Percentiles rank a stretch among this genome's conserved stretches.
phyloP scores from a whole-genome alignment of 2,113 vertebrate species.

The Galemys pyrenaicus region DNA sequence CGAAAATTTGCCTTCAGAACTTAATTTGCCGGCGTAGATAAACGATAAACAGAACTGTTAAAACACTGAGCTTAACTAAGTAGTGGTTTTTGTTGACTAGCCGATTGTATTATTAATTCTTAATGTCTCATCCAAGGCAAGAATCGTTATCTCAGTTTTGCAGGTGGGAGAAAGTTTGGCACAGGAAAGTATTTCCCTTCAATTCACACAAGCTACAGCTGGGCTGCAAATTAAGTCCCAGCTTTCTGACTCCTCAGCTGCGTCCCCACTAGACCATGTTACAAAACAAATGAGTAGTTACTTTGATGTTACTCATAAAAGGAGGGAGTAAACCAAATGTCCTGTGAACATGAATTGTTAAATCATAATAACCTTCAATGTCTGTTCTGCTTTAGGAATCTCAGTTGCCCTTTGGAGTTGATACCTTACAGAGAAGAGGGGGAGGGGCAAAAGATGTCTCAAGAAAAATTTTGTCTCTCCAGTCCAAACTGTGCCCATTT shows the following conservation, averaged over 20 bases:
- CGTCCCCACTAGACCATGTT: conserved; percentile 11
- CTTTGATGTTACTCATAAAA: conserved; percentile 73
- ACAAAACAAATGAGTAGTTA: conserved; percentile 68
- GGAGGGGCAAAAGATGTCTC: background rate
- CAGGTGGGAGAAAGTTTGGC: conserved; percentile 59
- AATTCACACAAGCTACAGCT: background rate
- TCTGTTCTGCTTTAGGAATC: conserved; percentile 14
- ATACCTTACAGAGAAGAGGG: background rate
- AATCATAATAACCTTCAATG: conserved; percentile 44
- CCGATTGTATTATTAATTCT: conserved; percentile 59
- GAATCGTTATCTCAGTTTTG: conserved; percentile 61
- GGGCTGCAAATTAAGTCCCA: conserved; percentile 55
- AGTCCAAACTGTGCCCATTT: background rate
- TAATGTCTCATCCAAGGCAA: conserved; percentile 28
- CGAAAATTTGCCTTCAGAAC: background rate
- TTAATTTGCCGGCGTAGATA: conserved; percentile 1
- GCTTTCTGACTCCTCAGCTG: conserved; percentile 15
- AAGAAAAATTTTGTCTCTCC: background rate
- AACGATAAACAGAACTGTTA: conserved; percentile 27
- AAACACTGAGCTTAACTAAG: conserved; percentile 43
- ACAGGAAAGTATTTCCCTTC: background rate
- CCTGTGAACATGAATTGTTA: conserved; percentile 67
- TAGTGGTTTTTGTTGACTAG: conserved; percentile 50
- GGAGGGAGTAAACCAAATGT: conserved; percentile 53
- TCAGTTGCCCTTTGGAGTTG: conserved; percentile 36